phyloP scores from a whole-genome alignment of 2,888 invertebrate genomes.

The Cryptocheilus praepositus region DNA sequence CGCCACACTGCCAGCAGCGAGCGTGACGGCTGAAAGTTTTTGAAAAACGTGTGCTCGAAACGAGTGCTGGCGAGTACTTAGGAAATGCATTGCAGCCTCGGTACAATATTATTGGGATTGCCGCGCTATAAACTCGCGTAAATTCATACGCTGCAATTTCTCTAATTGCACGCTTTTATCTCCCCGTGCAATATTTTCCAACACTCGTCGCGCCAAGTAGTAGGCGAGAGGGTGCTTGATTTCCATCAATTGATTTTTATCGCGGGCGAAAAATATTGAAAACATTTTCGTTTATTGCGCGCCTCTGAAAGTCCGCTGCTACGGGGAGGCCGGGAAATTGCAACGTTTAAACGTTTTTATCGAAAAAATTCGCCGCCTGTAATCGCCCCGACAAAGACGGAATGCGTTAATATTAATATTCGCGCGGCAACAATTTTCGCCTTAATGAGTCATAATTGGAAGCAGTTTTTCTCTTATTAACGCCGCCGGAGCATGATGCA shows the following conservation, averaged over 20 bases:
- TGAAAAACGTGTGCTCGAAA: slow-evolving; percentile 26
- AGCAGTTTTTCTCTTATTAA: too few species aligned
- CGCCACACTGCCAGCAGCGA: too few species aligned
- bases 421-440: too few species aligned
- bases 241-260: slow-evolving; percentile 58
- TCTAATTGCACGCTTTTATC: slow-evolving; percentile 57
- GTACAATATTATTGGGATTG: slow-evolving; percentile 55
- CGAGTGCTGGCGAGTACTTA: slow-evolving; percentile 32
- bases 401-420: too few species aligned
- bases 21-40: slow-evolving; percentile 26
- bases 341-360: slow-evolving; percentile 25
- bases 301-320: slow-evolving; percentile 27
- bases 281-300: slow-evolving; percentile 50
- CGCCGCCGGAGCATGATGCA: too few species aligned
- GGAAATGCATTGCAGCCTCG: slow-evolving; percentile 49
- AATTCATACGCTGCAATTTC: slow-evolving; percentile 47
- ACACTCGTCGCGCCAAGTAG: slow-evolving; percentile 32
- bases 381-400: too few species aligned
- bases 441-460: too few species aligned
- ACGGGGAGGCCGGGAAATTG: slow-evolving; percentile 25
- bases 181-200: slow-evolving; percentile 4
- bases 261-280: slow-evolving; percentile 53
- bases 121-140: slow-evolving; percentile 47
- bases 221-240: slow-evolving; percentile 48
- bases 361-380: background rate